Percentiles rank a stretch among this genome's conserved stretches.
These are phyloP conservation scores for Drosophila mulleri DNA, from an alignment of 2,888 invertebrate species.

Conservation along the genomic window DNA sequence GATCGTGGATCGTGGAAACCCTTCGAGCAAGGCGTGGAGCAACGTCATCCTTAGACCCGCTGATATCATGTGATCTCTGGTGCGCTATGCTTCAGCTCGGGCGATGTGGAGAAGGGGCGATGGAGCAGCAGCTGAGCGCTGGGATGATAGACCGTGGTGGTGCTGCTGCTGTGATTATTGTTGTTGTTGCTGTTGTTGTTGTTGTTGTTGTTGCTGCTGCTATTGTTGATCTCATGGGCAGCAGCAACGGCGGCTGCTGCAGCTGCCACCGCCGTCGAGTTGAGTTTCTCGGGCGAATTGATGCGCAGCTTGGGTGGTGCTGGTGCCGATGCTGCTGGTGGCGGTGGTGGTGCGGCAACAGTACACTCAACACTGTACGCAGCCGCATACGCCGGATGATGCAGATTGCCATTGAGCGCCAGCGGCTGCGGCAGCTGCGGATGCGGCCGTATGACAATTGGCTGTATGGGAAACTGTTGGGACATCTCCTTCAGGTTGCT, in stretches of 20 bases:
- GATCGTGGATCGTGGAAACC: slow-evolving; percentile 43
- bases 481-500: slow-evolving; percentile 84
- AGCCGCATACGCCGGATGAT: slow-evolving; percentile 77
- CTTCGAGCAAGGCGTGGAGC: slow-evolving; percentile 30
- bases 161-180: slow-evolving; percentile 46
- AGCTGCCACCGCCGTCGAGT: slow-evolving; percentile 79
- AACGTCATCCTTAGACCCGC: slow-evolving; percentile 54
- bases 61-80: slow-evolving; percentile 84
- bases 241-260: slow-evolving; percentile 62
- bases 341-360: slow-evolving; percentile 43
- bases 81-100: slow-evolving; percentile 82
- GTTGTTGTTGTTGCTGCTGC: slow-evolving; percentile 32
- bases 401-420: slow-evolving; percentile 81
- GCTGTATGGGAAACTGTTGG: slow-evolving; percentile 85
- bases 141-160: slow-evolving; percentile 78
- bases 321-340: slow-evolving; percentile 25
- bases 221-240: slow-evolving; percentile 14
- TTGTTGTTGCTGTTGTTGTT: slow-evolving; percentile 28
- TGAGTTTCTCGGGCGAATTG: slow-evolving; percentile 85
- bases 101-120: slow-evolving; percentile 85
- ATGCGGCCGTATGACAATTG: slow-evolving; percentile 85
- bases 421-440: slow-evolving; percentile 84
- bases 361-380: slow-evolving; percentile 74
- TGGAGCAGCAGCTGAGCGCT: slow-evolving; percentile 81
- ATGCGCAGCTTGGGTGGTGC: slow-evolving; percentile 84